Evolutionary conservation across 23 tunicate genomes (phyloP).

Genomic region (Oikopleura dioica): DNA sequence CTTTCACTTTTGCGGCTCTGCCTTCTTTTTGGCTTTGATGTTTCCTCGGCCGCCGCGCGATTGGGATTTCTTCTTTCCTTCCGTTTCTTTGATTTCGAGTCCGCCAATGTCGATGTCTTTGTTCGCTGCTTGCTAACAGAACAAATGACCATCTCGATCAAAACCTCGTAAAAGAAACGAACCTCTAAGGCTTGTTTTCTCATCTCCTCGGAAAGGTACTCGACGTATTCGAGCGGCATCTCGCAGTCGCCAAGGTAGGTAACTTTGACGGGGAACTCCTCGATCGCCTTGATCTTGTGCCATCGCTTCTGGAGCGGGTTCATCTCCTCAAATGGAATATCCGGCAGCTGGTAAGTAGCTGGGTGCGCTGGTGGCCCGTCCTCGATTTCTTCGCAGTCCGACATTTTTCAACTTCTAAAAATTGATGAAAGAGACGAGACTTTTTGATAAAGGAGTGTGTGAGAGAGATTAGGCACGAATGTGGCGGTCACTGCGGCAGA

Average conservation of each 20-base stretch:
- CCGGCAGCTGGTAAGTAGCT: not conserved
- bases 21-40: conserved; percentile 65
- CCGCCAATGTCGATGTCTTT: not conserved
- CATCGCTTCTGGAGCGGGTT: conserved; percentile 2
- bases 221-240: conserved; percentile 80
- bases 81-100: conserved; percentile 19
- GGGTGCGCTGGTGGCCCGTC: not conserved
- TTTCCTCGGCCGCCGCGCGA: conserved; percentile 82
- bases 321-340: not conserved
- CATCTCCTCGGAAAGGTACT: conserved; percentile 73
- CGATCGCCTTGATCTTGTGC: not conserved
- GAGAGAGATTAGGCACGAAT: too few relatives aligned
- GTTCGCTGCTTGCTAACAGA: not conserved
- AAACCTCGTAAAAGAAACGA: not conserved
- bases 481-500: too few relatives aligned
- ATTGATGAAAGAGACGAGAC: too few relatives aligned
- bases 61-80: conserved; percentile 67
- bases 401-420: too few relatives aligned
- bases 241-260: conserved; percentile 30
- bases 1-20: conserved; percentile 64
- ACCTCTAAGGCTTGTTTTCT: conserved; percentile 40
- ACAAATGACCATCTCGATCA: not conserved
- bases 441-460: too few relatives aligned
- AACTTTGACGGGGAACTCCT: not conserved
- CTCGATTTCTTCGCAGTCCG: not conserved